Conservation (phyloP, 2,797 vertebrate species). For the Hyperoplus immaculatus region DNA sequence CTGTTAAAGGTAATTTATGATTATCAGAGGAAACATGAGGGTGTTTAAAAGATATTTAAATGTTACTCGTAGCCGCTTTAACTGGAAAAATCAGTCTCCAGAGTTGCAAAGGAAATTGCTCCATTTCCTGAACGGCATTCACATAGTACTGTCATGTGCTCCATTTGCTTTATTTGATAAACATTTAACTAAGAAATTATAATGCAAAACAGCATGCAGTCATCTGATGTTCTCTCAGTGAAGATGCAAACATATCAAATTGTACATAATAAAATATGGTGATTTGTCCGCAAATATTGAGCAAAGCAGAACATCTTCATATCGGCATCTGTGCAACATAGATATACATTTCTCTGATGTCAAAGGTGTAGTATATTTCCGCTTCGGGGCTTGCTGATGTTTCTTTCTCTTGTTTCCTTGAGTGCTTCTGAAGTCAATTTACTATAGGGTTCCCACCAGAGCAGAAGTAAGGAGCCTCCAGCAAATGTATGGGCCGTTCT, state of each 20-base stretch:
- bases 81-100: slow-evolving; percentile 72
- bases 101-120: slow-evolving; percentile 69
- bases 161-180: slow-evolving; percentile 77
- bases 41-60: too few relatives aligned
- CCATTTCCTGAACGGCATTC: slow-evolving; percentile 54
- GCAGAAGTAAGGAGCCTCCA: slow-evolving; percentile 58
- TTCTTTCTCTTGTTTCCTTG: slow-evolving; percentile 64
- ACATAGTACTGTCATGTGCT: slow-evolving; percentile 71
- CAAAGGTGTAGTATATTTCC: slow-evolving; percentile 34
- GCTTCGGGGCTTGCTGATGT: slow-evolving; percentile 61
- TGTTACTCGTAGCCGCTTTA: not conserved
- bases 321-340: slow-evolving; percentile 1
- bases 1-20: too few relatives aligned
- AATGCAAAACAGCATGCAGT: slow-evolving; percentile 66
- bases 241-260: slow-evolving; percentile 39
- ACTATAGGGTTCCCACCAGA: slow-evolving; percentile 58
- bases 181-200: slow-evolving; percentile 71
- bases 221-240: slow-evolving; percentile 61
- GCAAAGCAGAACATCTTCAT: slow-evolving; percentile 28
- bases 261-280: slow-evolving; percentile 44
- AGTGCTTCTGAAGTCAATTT: slow-evolving; percentile 72
- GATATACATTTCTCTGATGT: slow-evolving; percentile 30
- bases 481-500: slow-evolving; percentile 69
- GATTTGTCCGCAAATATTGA: slow-evolving; percentile 32
- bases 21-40: too few relatives aligned